A percentile compares a stretch with the other conserved stretches of the same genome.
phyloP scores from a whole-genome alignment of 2,797 vertebrate genomes.

The Sebastes iracundus region DNA sequence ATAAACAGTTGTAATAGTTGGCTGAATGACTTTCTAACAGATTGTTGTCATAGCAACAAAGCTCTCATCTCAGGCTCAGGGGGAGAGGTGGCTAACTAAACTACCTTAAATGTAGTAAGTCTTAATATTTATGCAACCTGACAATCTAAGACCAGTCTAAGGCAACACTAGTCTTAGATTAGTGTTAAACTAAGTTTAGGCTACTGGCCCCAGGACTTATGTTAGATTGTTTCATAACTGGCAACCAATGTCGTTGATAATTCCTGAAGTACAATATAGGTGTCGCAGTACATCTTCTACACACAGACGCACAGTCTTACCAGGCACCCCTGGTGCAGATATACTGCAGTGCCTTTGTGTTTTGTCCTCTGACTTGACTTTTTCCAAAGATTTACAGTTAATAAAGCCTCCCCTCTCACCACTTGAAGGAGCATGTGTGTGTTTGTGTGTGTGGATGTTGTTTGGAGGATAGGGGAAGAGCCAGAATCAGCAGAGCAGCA shows the following conservation, averaged over 20 bases:
- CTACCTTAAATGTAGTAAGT: no score
- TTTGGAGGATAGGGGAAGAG: conserved; percentile 1
- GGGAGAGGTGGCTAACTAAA: no score
- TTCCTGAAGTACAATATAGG: neutral
- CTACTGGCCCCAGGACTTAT: neutral
- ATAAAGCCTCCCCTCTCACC: neutral
- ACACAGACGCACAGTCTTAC: neutral
- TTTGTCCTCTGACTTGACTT: conserved; percentile 41
- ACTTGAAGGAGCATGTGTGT: neutral
- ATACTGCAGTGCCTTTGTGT: conserved; percentile 45
- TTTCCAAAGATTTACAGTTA: conserved; percentile 41
- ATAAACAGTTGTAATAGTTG: no score
- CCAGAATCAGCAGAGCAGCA: conserved; percentile 30
- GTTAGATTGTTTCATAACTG: neutral
- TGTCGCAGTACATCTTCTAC: neutral
- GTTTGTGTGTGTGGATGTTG: neutral
- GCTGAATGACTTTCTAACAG: neutral
- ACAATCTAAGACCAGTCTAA: neutral
- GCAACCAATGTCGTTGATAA: neutral
- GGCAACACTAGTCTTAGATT: no score
- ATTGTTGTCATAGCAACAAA: no score
- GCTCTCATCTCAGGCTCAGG: no score
- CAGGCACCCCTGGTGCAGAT: neutral
- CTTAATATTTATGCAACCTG: neutral
- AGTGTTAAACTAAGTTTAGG: neutral